phyloP scores from a whole-genome alignment of 2,797 vertebrate species.

The Leptoclinus maculatus region DNA sequence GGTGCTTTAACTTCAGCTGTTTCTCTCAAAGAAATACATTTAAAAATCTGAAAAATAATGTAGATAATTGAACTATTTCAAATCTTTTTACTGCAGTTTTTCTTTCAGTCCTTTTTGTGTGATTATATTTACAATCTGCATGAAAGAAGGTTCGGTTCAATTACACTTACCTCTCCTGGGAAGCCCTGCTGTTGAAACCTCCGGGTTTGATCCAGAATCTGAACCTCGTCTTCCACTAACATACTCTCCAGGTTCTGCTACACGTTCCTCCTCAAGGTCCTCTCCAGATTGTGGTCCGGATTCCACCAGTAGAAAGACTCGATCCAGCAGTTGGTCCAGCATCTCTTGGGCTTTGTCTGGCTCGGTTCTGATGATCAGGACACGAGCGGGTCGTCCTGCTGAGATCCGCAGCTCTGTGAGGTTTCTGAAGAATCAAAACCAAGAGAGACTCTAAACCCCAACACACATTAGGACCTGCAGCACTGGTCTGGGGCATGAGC shows the following conservation, averaged over 20 bases:
- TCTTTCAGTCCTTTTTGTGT: not conserved
- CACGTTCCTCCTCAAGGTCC: not conserved
- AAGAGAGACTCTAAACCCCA: not conserved
- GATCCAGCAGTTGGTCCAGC: slow-evolving; percentile 52
- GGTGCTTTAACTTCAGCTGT: not conserved
- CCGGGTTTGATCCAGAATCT: not conserved
- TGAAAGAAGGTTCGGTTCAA: not conserved
- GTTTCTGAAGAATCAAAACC: slow-evolving; percentile 34
- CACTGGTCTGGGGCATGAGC: not conserved
- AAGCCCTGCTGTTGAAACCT: not conserved
- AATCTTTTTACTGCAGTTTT: not conserved
- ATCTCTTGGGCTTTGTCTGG: slow-evolving; percentile 1
- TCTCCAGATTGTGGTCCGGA: accelerated
- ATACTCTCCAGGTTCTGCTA: not conserved
- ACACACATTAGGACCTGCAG: no score
- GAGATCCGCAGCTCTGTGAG: slow-evolving; percentile 41
- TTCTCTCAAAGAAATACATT: not conserved
- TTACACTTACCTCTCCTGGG: slow-evolving; percentile 5
- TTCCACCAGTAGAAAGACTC: slow-evolving; percentile 14
- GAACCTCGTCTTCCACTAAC: not conserved
- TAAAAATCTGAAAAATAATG: not conserved
- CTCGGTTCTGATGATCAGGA: slow-evolving; percentile 48
- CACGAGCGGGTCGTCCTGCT: not conserved
- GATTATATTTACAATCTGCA: not conserved
- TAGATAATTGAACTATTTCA: not conserved